Evolutionary conservation across 2,113 vertebrate species (phyloP).

Genomic region (Origma solitaria): DNA sequence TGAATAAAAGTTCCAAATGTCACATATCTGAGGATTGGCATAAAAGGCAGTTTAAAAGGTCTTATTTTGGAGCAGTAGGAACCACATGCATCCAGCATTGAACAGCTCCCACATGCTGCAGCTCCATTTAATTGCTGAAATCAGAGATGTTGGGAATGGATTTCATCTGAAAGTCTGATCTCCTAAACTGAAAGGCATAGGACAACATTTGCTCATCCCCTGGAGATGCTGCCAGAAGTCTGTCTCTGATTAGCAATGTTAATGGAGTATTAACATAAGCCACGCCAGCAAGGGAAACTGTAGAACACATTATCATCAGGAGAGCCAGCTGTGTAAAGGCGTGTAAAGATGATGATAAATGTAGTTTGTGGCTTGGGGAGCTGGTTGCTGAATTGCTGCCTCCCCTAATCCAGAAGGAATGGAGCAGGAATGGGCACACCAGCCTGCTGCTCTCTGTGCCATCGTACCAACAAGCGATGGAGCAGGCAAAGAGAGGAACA

Average conservation of each 20-base stretch:
- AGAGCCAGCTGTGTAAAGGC: conserved; percentile 57
- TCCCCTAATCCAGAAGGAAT: background rate
- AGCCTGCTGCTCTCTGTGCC: background rate
- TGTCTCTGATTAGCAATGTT: conserved; percentile 65
- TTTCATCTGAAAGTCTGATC: conserved; percentile 63
- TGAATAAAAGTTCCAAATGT: conserved; percentile 50
- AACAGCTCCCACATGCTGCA: conserved; percentile 53
- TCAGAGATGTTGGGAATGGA: conserved; percentile 52
- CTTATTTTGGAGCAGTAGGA: conserved; percentile 22
- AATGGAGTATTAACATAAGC: conserved; percentile 64
- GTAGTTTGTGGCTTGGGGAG: conserved; percentile 12
- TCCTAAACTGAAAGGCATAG: conserved; percentile 55
- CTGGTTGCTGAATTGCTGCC: background rate
- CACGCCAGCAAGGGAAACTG: conserved; percentile 58
- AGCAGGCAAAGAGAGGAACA: background rate
- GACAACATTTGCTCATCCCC: conserved; percentile 60
- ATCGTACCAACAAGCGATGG: background rate
- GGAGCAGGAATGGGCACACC: background rate
- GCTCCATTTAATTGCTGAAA: conserved; percentile 57
- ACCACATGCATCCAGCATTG: conserved; percentile 19
- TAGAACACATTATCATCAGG: conserved; percentile 60
- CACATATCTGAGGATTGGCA: conserved; percentile 2
- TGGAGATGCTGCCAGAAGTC: conserved; percentile 61
- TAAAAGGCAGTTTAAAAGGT: conserved; percentile 24
- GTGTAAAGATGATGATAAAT: conserved; percentile 55